Evolutionary conservation across 2,888 invertebrate genomes (phyloP), one percentile per base, ranked within the genome.

Genomic region (Cantharis nigra): DNA sequence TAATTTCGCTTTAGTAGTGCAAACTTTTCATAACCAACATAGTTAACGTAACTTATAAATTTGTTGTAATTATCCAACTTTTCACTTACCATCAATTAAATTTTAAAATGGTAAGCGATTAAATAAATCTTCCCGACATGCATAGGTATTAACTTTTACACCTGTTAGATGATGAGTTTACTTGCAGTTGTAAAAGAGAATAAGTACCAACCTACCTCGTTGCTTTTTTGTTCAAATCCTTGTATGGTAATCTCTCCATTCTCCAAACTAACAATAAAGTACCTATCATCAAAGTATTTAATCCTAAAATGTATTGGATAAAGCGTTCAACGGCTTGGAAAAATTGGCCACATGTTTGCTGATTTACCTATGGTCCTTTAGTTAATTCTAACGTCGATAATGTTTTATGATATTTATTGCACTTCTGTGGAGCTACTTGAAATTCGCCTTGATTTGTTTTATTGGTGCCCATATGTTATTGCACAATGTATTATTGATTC

Each of bases 311-410:
- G 67, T 71, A 26, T 23, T 10, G 77, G 72, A 87, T 85, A 87
- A 86, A 87, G 84, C 81, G 83, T 70, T 81, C 85, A 85, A 80
- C 85, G 86, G 85, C 80, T 83, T 82, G 86, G 85, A 87, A 87
- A 86, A 86, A 86, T 86, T 84, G 82, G 85, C 87, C 87, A 87
- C 87, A 87, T 87, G 87, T 86, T 86, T 74, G 76, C 77, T 76
- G 18, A 75, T 69, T 69, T 74, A 76, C 76, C 76, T 76, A 69
- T 26, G 69, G 69, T 74, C 76, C 76, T 76, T 76, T 64, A 76
- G 83, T 83, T 85, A 85, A 84, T 85, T 83, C 85, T 70, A 69
- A 69, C 76, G 84, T 83, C 84, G 83, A 85, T 83, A 82, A 82
- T 83, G 83, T 83, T 84, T 85, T 84, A 81, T 83, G 83, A 84